Conservation (phyloP, 2,797 vertebrate genomes). For the Aplochiton taeniatus region DNA sequence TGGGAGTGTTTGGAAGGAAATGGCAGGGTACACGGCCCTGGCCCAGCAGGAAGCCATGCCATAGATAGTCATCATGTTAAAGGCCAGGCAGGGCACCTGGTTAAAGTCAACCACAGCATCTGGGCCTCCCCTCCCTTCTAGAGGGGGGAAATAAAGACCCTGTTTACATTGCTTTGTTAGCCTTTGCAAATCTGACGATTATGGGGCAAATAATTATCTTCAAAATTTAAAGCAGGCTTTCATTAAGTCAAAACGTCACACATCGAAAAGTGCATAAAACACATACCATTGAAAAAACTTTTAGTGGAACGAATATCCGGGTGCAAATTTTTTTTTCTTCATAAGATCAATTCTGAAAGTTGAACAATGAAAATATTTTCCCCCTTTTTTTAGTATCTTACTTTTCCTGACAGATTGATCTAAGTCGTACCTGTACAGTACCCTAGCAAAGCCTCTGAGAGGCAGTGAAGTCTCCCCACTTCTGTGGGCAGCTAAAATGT, state of each 20-base stretch:
- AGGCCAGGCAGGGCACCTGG: slow-evolving; percentile 76
- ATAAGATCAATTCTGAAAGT: too few species aligned
- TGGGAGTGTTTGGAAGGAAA: slow-evolving; percentile 91
- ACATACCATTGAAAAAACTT: too few species aligned
- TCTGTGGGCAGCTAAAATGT: not conserved
- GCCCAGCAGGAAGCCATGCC: slow-evolving; percentile 88
- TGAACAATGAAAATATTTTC: too few species aligned
- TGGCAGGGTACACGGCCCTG: slow-evolving; percentile 85
- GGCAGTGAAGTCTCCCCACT: not conserved
- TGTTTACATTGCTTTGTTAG: slow-evolving; percentile 3
- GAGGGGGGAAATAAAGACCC: not conserved
- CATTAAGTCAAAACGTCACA: not conserved
- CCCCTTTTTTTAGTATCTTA: not conserved
- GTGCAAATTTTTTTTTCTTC: too few species aligned
- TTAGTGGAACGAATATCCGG: too few species aligned
- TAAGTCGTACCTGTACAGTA: not conserved
- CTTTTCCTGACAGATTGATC: not conserved
- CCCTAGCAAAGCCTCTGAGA: not conserved
- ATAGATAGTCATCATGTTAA: slow-evolving; percentile 84
- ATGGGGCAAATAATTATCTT: too few species aligned
- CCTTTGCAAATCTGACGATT: not conserved
- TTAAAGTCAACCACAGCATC: slow-evolving; percentile 64
- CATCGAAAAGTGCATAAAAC: not conserved
- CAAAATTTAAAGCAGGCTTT: too few species aligned
- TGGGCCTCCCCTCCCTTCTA: slow-evolving; percentile 18